Percentiles rank a stretch among this genome's conserved stretches.
These are phyloP conservation scores for Montipora foliosa DNA, from an alignment of 64 coral and sea anemone species.

Conservation along the genomic window DNA sequence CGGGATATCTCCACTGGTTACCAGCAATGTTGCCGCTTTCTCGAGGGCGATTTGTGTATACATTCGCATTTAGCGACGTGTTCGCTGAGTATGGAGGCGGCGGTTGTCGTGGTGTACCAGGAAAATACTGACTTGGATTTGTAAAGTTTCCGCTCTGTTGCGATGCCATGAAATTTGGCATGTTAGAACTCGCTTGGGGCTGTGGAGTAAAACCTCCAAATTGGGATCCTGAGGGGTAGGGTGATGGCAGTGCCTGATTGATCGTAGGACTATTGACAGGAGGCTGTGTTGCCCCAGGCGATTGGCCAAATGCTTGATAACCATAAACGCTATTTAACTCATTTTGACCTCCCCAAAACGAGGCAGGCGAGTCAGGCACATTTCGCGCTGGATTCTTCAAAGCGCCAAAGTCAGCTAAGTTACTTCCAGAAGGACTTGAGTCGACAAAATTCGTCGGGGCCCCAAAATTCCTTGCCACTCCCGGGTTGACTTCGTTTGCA, in stretches of 20 bases:
- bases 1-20: slow-evolving; percentile 68
- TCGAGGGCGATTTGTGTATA: slow-evolving; percentile 6
- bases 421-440: not conserved
- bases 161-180: slow-evolving; percentile 37
- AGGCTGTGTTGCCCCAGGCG: not conserved
- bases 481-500: not conserved
- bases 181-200: slow-evolving; percentile 21
- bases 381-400: not conserved
- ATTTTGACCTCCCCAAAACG: slow-evolving; percentile 24
- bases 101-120: slow-evolving; percentile 17
- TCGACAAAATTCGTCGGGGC: not conserved
- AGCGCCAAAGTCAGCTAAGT: slow-evolving; percentile 2
- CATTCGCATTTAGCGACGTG: slow-evolving; percentile 27
- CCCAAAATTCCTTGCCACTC: not conserved
- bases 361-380: not conserved
- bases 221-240: not conserved
- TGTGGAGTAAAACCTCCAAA: slow-evolving; percentile 15
- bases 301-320: slow-evolving; percentile 3
- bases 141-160: slow-evolving; percentile 59
- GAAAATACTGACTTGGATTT: slow-evolving; percentile 14
- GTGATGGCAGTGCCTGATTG: slow-evolving; percentile 23
- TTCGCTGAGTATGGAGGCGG: slow-evolving; percentile 50
- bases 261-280: not conserved
- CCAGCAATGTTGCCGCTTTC: slow-evolving; percentile 26
- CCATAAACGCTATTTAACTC: slow-evolving; percentile 33